Conservation (phyloP, 2,888 invertebrate genomes). For the Arge pagana region DNA sequence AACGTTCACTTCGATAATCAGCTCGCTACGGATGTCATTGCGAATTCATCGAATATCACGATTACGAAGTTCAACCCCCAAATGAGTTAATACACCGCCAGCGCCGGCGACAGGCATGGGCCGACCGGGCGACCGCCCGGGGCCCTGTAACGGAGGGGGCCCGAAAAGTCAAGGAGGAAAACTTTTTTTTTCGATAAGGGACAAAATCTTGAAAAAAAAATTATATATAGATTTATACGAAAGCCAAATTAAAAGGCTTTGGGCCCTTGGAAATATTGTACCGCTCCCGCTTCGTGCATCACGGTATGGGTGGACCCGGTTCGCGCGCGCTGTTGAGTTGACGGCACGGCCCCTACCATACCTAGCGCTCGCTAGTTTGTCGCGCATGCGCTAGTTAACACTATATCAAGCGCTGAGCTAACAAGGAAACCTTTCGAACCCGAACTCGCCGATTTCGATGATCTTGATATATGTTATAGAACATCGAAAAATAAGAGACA, state of each 20-base stretch:
- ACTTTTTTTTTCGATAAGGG: neutral
- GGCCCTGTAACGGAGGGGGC: neutral
- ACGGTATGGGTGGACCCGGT: neutral
- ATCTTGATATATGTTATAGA: too few relatives aligned
- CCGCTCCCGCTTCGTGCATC: neutral
- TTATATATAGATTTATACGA: neutral
- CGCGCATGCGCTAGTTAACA: neutral
- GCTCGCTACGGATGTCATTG: too few relatives aligned
- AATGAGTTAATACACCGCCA: too few relatives aligned
- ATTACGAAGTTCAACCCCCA: too few relatives aligned
- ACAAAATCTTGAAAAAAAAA: too few relatives aligned
- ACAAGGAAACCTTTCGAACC: too few relatives aligned
- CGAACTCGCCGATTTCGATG: too few relatives aligned
- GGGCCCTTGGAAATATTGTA: constrained; percentile 2
- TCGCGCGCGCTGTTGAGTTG: neutral
- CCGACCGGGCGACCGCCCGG: neutral
- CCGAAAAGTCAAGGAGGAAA: neutral
- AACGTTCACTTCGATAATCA: too few relatives aligned
- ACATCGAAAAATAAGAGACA: too few relatives aligned
- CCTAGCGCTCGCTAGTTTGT: too few relatives aligned
- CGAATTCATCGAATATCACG: too few relatives aligned
- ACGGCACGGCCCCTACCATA: neutral
- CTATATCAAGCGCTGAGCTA: neutral
- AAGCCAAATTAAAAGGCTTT: neutral
- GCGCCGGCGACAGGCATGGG: constrained; percentile 4